Percentiles rank a stretch among this genome's conserved stretches.
Conservation (phyloP, 2,113 vertebrate species). For the Cepphus grylle region DNA sequence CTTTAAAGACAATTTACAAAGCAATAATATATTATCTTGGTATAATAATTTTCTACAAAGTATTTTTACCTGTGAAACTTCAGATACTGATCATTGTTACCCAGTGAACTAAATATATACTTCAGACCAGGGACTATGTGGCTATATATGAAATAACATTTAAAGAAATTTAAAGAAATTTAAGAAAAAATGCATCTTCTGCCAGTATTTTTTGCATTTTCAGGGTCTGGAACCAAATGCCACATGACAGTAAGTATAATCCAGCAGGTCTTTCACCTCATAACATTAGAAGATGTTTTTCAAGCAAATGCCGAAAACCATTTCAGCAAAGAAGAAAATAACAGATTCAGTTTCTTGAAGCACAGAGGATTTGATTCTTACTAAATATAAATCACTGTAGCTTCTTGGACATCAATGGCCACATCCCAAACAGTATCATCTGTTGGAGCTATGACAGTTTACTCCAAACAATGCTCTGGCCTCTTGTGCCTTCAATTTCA, state of each 20-base stretch:
- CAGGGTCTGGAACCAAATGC: neutral
- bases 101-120: neutral
- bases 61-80: neutral
- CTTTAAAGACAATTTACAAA: neutral
- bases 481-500: neutral
- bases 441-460: neutral
- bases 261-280: neutral
- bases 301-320: neutral
- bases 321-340: neutral
- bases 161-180: neutral
- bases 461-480: neutral
- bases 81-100: neutral
- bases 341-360: neutral
- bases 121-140: neutral
- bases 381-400: neutral
- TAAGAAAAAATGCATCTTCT: neutral
- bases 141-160: neutral
- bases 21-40: neutral
- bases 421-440: neutral
- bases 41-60: neutral
- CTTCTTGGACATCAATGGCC: neutral
- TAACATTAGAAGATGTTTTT: neutral
- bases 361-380: neutral
- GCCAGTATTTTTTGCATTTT: neutral
- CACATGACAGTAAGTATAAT: neutral